Evolutionary conservation across 1,140 invertebrate genomes (phyloP).

Genomic region (Cydia splendana): DNA sequence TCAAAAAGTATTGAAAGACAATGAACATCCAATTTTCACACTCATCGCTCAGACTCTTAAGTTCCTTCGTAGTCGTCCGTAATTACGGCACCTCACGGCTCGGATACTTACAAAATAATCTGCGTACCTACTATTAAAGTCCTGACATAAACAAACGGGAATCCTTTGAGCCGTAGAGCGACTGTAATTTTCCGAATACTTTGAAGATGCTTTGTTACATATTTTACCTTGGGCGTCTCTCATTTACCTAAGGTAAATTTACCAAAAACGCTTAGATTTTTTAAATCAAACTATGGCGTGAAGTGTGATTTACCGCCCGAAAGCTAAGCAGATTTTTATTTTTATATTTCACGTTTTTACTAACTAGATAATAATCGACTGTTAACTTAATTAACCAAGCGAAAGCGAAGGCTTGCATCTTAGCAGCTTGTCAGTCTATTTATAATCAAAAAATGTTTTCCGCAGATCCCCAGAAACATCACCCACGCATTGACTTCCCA

Average conservation of each 20-base stretch:
- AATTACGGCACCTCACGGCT: background rate
- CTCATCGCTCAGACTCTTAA: background rate
- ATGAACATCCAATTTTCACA: background rate
- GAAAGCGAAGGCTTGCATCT: too few species aligned
- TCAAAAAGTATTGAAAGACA: too few species aligned
- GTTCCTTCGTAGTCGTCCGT: background rate
- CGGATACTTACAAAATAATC: background rate
- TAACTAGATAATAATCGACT: too few species aligned
- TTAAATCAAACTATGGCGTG: too few species aligned
- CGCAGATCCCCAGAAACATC: slow-evolving; percentile 86
- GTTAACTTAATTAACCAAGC: too few species aligned
- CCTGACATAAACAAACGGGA: background rate
- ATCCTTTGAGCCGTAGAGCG: slow-evolving; percentile 13
- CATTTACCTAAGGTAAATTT: too few species aligned
- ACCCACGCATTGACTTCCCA: slow-evolving; percentile 86
- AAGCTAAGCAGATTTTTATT: too few species aligned
- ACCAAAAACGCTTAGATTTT: too few species aligned
- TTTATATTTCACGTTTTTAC: too few species aligned
- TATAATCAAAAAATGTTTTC: slow-evolving; percentile 37
- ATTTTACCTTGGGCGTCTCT: too few species aligned
- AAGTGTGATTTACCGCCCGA: too few species aligned
- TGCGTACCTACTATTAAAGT: slow-evolving; percentile 7
- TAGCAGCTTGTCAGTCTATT: background rate
- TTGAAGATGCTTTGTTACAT: slow-evolving; percentile 7
- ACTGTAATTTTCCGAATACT: background rate